Percentiles rank a stretch among this genome's conserved stretches.
Evolutionary conservation across 2,113 vertebrate genomes (phyloP).

Genomic region (Ictidomys tridecemlineatus): DNA sequence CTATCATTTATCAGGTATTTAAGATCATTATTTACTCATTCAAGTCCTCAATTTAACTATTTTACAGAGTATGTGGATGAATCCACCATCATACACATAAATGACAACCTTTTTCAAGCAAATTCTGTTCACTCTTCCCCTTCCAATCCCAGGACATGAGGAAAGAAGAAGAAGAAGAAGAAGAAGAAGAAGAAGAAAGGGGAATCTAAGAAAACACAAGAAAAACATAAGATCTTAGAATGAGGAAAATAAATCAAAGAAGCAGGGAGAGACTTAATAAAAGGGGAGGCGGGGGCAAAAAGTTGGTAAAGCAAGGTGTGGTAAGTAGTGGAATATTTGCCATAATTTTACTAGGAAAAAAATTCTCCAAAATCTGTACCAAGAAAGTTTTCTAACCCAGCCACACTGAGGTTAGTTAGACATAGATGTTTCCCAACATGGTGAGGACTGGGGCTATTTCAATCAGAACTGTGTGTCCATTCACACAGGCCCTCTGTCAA

Average conservation of each 20-base stretch:
- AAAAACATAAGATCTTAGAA: not conserved
- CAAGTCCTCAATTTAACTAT: not conserved
- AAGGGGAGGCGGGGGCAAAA: not conserved
- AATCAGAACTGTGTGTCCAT: not conserved
- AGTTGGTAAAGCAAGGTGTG: not conserved
- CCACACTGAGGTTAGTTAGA: not conserved
- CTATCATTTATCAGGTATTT: not conserved
- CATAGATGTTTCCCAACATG: not conserved
- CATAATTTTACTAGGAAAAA: not conserved
- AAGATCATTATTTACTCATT: not conserved
- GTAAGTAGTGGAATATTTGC: not conserved
- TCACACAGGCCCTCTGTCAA: not conserved
- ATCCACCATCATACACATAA: not conserved
- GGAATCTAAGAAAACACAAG: not conserved
- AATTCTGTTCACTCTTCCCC: not conserved
- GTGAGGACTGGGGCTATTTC: not conserved
- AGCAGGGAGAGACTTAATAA: not conserved
- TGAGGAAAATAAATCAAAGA: conserved; percentile 21
- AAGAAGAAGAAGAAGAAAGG: not conserved
- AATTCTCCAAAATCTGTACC: not conserved
- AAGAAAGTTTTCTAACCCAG: not conserved
- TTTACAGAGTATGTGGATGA: not conserved
- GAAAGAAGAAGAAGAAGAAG: not conserved
- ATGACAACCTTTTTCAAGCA: not conserved
- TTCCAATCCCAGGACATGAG: not conserved